Evolutionary conservation across 2,888 invertebrate genomes (phyloP).

Genomic region (Platerodrilus igneus): DNA sequence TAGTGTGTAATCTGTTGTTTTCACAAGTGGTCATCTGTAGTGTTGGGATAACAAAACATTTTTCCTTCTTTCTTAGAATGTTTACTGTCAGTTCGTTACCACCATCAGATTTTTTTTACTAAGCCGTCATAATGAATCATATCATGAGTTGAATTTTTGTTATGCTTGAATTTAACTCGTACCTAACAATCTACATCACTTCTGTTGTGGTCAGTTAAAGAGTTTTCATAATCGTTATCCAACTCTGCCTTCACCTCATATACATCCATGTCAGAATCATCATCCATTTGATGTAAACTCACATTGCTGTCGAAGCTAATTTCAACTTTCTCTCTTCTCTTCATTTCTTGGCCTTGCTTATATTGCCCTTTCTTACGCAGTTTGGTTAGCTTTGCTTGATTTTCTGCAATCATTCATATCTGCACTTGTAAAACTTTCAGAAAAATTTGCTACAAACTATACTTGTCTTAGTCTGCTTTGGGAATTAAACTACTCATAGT

Average conservation of each 20-base stretch:
- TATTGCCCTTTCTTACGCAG: neutral
- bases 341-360: neutral
- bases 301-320: slow-evolving; percentile 5
- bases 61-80: slow-evolving; percentile 5
- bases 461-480: too few species aligned
- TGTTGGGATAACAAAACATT: slow-evolving; percentile 5
- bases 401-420: slow-evolving; percentile 3
- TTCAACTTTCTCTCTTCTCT: slow-evolving; percentile 1
- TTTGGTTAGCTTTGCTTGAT: too few species aligned
- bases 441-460: neutral
- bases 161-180: slow-evolving; percentile 2
- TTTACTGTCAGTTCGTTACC: slow-evolving; percentile 1
- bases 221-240: neutral
- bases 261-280: neutral
- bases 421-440: slow-evolving; percentile 6
- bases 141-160: too few species aligned
- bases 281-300: neutral
- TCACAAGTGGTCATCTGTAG: neutral
- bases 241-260: neutral
- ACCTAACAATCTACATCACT: slow-evolving; percentile 1
- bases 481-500: too few species aligned
- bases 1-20: too few species aligned
- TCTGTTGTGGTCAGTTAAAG: too few species aligned
- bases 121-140: too few species aligned
- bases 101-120: too few species aligned